These are phyloP conservation scores for Raphicerus campestris DNA, from an alignment of 2,113 vertebrate genomes.

Conservation along the genomic window DNA sequence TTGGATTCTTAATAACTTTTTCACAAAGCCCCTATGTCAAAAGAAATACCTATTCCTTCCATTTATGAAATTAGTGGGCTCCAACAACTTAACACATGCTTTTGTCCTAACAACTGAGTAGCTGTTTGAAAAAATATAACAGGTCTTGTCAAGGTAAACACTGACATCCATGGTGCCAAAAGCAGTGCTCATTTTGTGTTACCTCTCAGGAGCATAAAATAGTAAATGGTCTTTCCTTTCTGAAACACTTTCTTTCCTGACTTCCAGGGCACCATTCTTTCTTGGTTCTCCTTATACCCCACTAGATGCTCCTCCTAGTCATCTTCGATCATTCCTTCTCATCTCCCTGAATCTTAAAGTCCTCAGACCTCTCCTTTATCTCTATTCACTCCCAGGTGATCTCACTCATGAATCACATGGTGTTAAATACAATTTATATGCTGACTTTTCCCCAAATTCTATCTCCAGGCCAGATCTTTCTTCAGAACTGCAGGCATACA, in stretches of 20 bases:
- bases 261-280: not conserved
- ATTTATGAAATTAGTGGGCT: not conserved
- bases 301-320: not conserved
- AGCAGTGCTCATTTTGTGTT: not conserved
- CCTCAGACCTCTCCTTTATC: not conserved
- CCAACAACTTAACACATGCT: conserved; percentile 4
- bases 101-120: not conserved
- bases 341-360: not conserved
- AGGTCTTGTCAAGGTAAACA: not conserved
- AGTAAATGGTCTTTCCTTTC: not conserved
- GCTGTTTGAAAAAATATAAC: not conserved
- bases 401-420: not conserved
- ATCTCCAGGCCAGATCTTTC: not conserved
- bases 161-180: not conserved
- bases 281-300: not conserved
- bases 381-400: not conserved
- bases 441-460: not conserved
- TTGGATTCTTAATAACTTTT: not conserved
- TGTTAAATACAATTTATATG: not conserved
- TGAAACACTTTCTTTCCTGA: not conserved
- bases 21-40: not conserved
- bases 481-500: not conserved
- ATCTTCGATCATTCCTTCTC: not conserved
- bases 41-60: not conserved
- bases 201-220: not conserved